A percentile compares a stretch with the other conserved stretches of the same genome.
Conservation (phyloP, 1,140 invertebrate species). For the Drosophila kikkawai region DNA sequence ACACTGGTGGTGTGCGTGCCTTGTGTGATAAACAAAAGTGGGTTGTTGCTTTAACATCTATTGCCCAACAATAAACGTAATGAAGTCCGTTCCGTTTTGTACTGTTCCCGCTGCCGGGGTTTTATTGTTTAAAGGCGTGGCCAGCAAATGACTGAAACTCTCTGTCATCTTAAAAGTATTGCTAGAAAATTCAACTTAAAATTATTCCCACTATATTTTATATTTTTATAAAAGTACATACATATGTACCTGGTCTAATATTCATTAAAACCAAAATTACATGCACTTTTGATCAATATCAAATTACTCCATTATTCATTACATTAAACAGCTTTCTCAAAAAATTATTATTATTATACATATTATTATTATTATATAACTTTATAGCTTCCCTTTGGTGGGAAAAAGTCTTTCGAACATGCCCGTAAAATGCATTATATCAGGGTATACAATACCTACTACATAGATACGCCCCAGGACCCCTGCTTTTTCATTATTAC, state of each 20-base stretch:
- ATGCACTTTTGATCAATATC: no score
- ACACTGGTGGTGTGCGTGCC: constrained; percentile 1
- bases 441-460: neutral
- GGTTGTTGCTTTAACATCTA: constrained; percentile 29
- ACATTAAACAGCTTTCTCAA: no score
- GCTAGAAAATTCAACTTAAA: neutral
- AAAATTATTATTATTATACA: no score
- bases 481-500: constrained; percentile 15
- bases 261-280: neutral
- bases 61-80: constrained; percentile 32
- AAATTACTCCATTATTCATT: no score
- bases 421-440: neutral
- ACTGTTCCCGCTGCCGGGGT: neutral
- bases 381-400: no score
- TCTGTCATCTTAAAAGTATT: neutral
- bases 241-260: neutral
- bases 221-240: neutral
- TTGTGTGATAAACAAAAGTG: constrained; percentile 28
- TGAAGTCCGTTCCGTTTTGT: constrained; percentile 7
- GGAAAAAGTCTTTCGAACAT: neutral
- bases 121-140: constrained; percentile 52
- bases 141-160: constrained; percentile 17
- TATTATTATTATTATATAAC: no score
- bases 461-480: neutral
- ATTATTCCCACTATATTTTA: neutral